phyloP scores from a whole-genome alignment of 2,888 invertebrate genomes.

The Campoletis raptor region DNA sequence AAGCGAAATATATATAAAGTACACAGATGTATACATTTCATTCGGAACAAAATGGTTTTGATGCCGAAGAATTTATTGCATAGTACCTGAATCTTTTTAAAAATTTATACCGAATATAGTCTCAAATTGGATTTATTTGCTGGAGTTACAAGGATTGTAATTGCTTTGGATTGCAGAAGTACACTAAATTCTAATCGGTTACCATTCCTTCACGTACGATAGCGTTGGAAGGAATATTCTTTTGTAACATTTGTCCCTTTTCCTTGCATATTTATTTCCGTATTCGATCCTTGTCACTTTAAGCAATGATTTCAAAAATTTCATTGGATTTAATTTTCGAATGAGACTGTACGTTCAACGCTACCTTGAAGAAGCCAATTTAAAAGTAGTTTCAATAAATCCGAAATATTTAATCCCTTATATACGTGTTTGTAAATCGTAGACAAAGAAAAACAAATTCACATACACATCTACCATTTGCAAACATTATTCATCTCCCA shows the following conservation, averaged over 20 bases:
- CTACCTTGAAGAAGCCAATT: neutral
- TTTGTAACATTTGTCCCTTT: neutral
- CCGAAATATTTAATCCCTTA: neutral
- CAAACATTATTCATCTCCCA: conserved; percentile 50
- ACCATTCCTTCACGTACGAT: too few relatives aligned
- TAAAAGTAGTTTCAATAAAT: neutral
- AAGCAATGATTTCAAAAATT: neutral
- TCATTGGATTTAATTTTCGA: neutral
- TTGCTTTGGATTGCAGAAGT: neutral
- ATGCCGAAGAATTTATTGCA: neutral
- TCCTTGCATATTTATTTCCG: neutral
- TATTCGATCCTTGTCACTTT: neutral
- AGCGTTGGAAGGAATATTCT: neutral
- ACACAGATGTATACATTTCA: neutral
- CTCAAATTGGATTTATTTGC: neutral
- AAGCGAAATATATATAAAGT: conserved; percentile 27
- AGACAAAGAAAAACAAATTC: conserved; percentile 57
- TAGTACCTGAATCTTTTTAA: neutral
- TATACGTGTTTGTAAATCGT: neutral
- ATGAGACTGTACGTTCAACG: neutral
- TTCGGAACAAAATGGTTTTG: neutral
- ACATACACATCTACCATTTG: conserved; percentile 21
- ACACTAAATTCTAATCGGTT: neutral
- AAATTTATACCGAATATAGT: neutral
- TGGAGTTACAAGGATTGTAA: neutral